Evolutionary conservation across 2,113 vertebrate genomes (phyloP), one percentile per base, ranked within the genome.

Genomic region (Tamias sibiricus): DNA sequence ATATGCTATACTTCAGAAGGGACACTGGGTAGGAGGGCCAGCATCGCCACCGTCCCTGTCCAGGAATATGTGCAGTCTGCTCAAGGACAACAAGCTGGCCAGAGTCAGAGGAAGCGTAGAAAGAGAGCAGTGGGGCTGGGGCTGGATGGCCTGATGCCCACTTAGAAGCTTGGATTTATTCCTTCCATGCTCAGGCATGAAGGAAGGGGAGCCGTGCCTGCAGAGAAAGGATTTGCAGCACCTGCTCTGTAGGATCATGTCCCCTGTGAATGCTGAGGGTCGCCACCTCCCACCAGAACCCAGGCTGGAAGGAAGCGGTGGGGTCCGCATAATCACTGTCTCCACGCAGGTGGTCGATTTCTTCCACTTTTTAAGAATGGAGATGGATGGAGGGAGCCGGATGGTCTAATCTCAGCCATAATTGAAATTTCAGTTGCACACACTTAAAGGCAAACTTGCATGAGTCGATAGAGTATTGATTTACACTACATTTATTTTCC

Each of bases 391-490:
- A 88, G 91, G 92, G 89, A 49, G 91, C 76, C 0, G 1, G 75
- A 52, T 66, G 40, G 82, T 95, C 44, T 96, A 97, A 90, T 98
- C 96, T 94, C 81, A 52, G 87, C 42, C 94, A 68, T 97, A 97
- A 98, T 98, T 98, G 97, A 98, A 98, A 98, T 98, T 97, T 98
- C 98, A 98, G 97, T 97, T 35, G 69, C 92, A 96, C 26, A 11
- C 49, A 0, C 95, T 98, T 98, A 93, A 96, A 98, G 96, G 98
- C 98, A 98, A 98, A 93, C 97, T 95, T 96, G 96, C 94, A 94
- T 97, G 82, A 98, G 98, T 98, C 97, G 80, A 98, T 98, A 97
- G 79, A 26, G 66, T 98, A 98, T 98, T 97, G 98, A 98, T 98
- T 98, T 95, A 95, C 19, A 69, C 96, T 97, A 95, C 98, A 96